Conservation (phyloP, 2,888 invertebrate species). For the Conomelus anceps region DNA sequence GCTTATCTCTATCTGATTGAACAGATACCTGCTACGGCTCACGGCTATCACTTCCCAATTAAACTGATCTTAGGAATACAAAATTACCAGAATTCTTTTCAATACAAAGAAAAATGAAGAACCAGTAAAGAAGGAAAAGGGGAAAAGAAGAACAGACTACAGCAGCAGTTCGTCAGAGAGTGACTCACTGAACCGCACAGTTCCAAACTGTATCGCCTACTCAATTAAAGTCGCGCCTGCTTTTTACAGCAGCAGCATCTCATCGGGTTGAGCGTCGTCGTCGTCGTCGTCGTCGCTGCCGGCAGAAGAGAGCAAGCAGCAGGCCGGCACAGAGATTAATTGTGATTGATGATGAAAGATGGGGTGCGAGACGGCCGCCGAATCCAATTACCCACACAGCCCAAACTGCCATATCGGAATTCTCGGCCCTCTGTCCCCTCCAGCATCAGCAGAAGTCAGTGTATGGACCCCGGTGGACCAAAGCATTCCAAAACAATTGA, state of each 20-base stretch:
- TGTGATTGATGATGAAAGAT: constrained; percentile 12
- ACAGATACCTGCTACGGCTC: too few species aligned
- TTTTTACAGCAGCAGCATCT: constrained; percentile 1
- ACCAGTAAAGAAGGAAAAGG: neutral
- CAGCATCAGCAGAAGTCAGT: too few species aligned
- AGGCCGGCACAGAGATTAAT: constrained; percentile 6
- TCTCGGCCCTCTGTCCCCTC: neutral
- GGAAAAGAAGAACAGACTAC: neutral
- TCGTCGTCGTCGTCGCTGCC: neutral
- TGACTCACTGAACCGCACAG: neutral
- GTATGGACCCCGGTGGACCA: neutral
- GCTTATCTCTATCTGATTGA: too few species aligned
- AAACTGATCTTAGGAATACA: too few species aligned
- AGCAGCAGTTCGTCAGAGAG: neutral
- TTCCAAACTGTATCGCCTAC: neutral
- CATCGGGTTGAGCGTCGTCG: neutral
- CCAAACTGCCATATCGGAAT: constrained; percentile 8
- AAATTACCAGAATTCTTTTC: neutral
- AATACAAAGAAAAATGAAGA: neutral
- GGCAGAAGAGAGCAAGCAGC: neutral
- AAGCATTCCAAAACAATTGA: constrained; percentile 11
- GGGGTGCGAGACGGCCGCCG: constrained; percentile 8
- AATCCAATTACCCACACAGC: constrained; percentile 3
- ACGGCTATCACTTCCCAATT: too few species aligned
- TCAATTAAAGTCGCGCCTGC: constrained; percentile 9